Evolutionary conservation across 2,888 invertebrate species (phyloP), one percentile per base, ranked within the genome.

Genomic region (Blastobasis lacticolella): DNA sequence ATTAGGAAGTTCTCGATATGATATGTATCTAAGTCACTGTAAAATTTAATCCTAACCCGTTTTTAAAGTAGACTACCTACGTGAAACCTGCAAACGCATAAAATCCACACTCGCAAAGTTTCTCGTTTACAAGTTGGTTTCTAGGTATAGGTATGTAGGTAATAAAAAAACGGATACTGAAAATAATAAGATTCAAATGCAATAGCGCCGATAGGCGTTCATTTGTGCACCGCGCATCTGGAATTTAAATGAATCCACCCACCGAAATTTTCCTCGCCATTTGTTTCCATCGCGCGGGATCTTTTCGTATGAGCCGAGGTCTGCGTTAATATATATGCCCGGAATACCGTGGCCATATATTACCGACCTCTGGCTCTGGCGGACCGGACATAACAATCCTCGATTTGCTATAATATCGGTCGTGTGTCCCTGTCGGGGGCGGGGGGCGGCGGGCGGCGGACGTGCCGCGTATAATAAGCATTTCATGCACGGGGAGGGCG

Each of bases 381-480:
- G 83, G 86, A 85, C 88, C 84, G 88, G 88, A 88, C 89, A 89
- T 88, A 88, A 88, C 87, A 87, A 86, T 88, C 85, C 87, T 86
- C 88, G 88, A 88, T 88, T 88, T 89, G 88, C 87, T 88, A 88
- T 89, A 89, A 88, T 87, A 84, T 86, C 75, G 78, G 81, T 78
- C 74, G 75, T 78, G 78, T 73, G 72, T 87, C 88, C 79, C 71
- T 81, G 77, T 81, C 81, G 66, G 72, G 64, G 64, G 59, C 63
- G 72, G 64, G 69, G 71, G 63, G 67, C 57, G 65, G 58, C 59
- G 55, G 80, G 81, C 75, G 73, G 70, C 66, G 70, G 79, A 88
- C 89, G 89, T 89, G 89, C 88, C 88, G 84, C 85, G 89, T 88
- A 89, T 89, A 89, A 89, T 89, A 89, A 89, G 89, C 88, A 90